Evolutionary conservation across 2,113 vertebrate genomes (phyloP), one percentile per base, ranked within the genome.

Genomic region (Neolamprologus toae): DNA sequence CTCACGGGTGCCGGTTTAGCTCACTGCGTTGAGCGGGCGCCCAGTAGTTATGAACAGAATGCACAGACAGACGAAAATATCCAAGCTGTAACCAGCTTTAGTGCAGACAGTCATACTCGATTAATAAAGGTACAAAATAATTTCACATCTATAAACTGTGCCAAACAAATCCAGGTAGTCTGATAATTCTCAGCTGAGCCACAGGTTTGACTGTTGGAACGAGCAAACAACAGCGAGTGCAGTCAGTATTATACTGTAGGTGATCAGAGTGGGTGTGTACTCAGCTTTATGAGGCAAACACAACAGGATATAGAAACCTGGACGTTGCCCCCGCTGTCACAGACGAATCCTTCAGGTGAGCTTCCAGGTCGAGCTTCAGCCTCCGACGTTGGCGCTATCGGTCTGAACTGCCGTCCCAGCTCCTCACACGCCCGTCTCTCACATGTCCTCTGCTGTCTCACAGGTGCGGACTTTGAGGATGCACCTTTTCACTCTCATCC

Each of bases 401-500:
- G 23, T 31, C 42, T 49, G 71, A 21, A 37, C 10, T 0, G 4
- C 61, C 4, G 10, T 37, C 31, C 42, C 68, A 16, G 14, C 8
- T 42, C 1, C 68, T 76, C 59, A 19, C 31, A 33, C 31, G 17
- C 31, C 53, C 28, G 9, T 10, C 59, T 61, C 59, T 78, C 31
- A n/a, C 54, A 7, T 66, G 21, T 71, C 33, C 51, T 83, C 21
- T 71, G 49, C 21, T 73, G 17, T 28, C 23, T 66, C 57, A 5
- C 96, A 99, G 98, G 98, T 99, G 26, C 95, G 97, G 53, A 98
- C 98, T 0, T 93, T 98, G 45, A 96, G 98, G 35, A 99, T 99
- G 98, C 98, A 99, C 89, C 96, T 99, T 59, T 99, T 97, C 96
- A 99, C 98, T 0, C 93, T 92, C 3, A 87, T 99, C 86, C 97